Base-by-base conservation (phyloP, 1,140 invertebrate species). In the Oreohelix idahoensis region DNA sequence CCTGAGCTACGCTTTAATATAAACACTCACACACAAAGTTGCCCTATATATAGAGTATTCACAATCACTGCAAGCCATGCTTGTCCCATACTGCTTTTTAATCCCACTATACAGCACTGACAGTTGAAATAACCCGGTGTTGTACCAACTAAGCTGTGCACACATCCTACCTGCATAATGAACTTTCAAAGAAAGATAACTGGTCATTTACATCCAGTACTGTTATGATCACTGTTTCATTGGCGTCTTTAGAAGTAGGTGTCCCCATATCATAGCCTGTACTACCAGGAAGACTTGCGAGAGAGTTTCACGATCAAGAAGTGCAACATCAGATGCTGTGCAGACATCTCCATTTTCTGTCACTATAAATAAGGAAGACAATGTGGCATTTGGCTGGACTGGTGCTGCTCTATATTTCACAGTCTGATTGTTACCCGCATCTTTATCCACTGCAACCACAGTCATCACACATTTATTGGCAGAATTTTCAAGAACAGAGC, bases 201-300 rank as follows among this genome's bases (percentile, higher is more conserved):
- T n/a, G n/a, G n/a, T n/a, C n/a, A n/a, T n/a, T n/a, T n/a, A n/a
- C n/a, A n/a, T n/a, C n/a, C n/a, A 32, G 10, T 13, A 81, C 4
- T 20, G 39, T 51, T 8, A 81, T 58, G 32, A 66, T 81, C 10
- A 49, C 79, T 29, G 79, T 81, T 45, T n/a, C 63, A 15, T 5
- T 81, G 66, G 78, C 5, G 38, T 1, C 1, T 15, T 20, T 11
- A 42, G 13, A 26, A 36, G 36, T 42, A 23, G 79, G 79, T 0
- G n/a, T 51, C 15, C 79, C 79, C n/a, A 20, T 1, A 71, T 81
- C 79, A 71, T 71, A 71, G 79, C 79, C 29, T 71, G 17, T 20
- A 81, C 66, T 13, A 71, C 32, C 32, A 81, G 32, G 0, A 5
- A 32, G 0, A 81, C 11, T 42, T 20, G 10, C 1, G 42, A 13